Base-by-base conservation (phyloP, 2,888 invertebrate species). In the Drosophila tanythrix region DNA sequence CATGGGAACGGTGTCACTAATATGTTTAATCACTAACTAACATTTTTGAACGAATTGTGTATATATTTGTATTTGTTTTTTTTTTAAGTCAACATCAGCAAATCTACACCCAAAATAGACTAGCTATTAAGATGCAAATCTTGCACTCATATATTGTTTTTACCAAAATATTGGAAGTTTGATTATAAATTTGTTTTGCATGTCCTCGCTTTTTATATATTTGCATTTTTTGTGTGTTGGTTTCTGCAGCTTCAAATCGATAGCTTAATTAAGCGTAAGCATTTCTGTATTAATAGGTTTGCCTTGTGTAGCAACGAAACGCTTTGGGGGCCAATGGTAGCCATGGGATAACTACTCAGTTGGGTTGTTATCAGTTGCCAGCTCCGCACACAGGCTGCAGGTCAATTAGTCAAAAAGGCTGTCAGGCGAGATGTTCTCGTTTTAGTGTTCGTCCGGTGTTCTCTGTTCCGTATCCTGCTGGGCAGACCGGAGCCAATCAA, bases 241-340 rank as follows among this genome's bases (percentile, higher is more conserved):
- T 43, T 74, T 85, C 64, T 66, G 35, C 61, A 57, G 57, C 63
- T 58, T 82, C 73, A 72, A 88, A 88, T 88, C 87, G 90, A 88
- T 88, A 89, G 88, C 74, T 87, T 88, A 88, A 88, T 88, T 90
- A 90, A 88, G 89, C 88, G 87, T 88, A 63, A 80, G 80, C 78
- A 74, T 81, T 69, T 89, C 75, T 76, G 74, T 88, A 88, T 88
- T 88, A 89, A 88, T 88, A 90, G 90, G 84, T 79, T 63, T 77
- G 86, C 88, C 80, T 88, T 79, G 86, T 86, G 51, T 68, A 29
- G 38, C 65, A 62, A 31, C 64, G 10, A 63, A 76, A 43, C 40
- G 71, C 73, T 76, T 75, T 61, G 63, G 57, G 40, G 58, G 46
- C 59, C 48, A 76, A 62, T 58, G 59, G 15, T 50, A 67, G 60